Evolutionary conservation across 2,797 vertebrate genomes (phyloP).

Genomic region (Tokudaia muenninki): DNA sequence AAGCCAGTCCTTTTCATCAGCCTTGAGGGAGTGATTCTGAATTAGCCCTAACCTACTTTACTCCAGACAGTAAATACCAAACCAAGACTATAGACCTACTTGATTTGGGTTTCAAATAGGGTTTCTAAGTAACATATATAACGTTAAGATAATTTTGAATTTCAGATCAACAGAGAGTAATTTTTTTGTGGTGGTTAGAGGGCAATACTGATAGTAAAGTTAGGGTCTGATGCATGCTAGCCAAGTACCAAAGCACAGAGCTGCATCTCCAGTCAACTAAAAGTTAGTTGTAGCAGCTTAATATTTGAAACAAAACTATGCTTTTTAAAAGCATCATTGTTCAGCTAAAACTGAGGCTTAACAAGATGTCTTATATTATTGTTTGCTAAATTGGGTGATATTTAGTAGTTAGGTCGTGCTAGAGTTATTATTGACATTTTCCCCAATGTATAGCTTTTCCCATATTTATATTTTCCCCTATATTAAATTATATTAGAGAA

Average conservation of each 20-base stretch:
- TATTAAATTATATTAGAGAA: conserved; percentile 22
- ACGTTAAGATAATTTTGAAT: conserved; percentile 23
- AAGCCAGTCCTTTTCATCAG: conserved; percentile 29
- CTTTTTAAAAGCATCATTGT: background rate
- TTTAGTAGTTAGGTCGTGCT: conserved; percentile 26
- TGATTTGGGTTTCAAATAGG: conserved; percentile 25
- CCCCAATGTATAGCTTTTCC: background rate
- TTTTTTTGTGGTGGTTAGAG: background rate
- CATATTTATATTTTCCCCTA: background rate
- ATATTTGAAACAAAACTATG: conserved; percentile 17
- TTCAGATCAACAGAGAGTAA: background rate
- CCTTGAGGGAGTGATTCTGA: background rate
- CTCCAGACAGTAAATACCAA: conserved; percentile 6
- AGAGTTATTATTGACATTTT: conserved; percentile 33
- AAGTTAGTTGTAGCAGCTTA: background rate
- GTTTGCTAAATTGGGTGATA: conserved; percentile 26
- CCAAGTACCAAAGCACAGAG: background rate
- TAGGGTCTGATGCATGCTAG: background rate
- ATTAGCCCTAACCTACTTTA: background rate
- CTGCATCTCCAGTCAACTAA: background rate
- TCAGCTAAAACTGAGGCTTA: conserved; percentile 1
- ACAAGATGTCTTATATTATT: background rate
- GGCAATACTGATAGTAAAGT: background rate
- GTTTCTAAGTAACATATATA: background rate
- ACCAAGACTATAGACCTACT: background rate